Conservation (phyloP, 92 coral and sea anemone species). For the Muricea muricata region DNA sequence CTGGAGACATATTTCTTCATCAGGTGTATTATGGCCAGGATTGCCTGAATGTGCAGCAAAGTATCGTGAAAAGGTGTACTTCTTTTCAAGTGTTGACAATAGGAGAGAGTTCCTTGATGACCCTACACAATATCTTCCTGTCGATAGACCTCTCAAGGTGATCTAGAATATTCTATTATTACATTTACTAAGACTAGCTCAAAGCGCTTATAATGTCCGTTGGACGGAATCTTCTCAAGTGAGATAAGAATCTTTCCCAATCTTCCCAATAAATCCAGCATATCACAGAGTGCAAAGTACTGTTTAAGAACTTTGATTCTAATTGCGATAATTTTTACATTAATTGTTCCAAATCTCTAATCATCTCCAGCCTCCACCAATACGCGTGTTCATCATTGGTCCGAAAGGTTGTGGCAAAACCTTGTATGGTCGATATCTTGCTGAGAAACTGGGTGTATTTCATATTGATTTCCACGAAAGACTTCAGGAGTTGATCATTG, state of each 20-base stretch:
- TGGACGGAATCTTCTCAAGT: too few relatives aligned
- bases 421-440: conserved; percentile 83
- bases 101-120: conserved; percentile 74
- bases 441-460: conserved; percentile 87
- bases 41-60: conserved; percentile 87
- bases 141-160: conserved; percentile 83
- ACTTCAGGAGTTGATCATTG: conserved; percentile 95
- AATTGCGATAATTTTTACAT: not conserved
- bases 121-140: conserved; percentile 77
- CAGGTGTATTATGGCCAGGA: conserved; percentile 86
- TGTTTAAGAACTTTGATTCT: not conserved
- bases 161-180: not conserved
- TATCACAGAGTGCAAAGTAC: too few relatives aligned
- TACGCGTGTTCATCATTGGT: conserved; percentile 88
- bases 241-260: too few relatives aligned
- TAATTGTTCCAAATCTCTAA: not conserved
- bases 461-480: conserved; percentile 95
- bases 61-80: conserved; percentile 89
- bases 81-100: conserved; percentile 83
- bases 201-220: too few relatives aligned
- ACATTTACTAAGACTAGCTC: not conserved
- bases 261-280: too few relatives aligned
- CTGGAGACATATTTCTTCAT: too few relatives aligned
- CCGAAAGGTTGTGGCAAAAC: conserved; percentile 98
- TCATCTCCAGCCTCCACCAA: conserved; percentile 94